Evolutionary conservation across 2,797 vertebrate genomes (phyloP).

Genomic region (Molossus molossus): DNA sequence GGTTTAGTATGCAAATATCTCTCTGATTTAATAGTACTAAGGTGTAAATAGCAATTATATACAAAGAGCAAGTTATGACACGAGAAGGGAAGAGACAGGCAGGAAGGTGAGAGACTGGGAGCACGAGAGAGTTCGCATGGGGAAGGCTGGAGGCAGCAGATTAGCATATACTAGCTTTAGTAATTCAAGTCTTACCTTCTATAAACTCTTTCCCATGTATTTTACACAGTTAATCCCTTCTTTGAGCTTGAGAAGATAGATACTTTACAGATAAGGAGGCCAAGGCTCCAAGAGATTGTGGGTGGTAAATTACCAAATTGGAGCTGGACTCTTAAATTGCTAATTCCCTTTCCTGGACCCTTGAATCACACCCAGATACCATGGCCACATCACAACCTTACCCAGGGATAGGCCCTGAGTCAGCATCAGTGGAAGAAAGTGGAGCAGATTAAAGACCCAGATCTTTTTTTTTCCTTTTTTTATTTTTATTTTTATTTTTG

Average conservation of each 20-base stretch:
- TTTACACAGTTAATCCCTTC: not conserved
- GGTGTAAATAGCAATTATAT: not conserved
- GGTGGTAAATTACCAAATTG: not conserved
- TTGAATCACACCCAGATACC: slow-evolving; percentile 5
- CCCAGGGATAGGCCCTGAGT: not conserved
- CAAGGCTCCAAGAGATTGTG: not conserved
- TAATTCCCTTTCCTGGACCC: not conserved
- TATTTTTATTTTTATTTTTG: no score
- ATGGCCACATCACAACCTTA: not conserved
- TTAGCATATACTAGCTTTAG: not conserved
- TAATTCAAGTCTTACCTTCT: not conserved
- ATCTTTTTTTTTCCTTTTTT: not conserved
- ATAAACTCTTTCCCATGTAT: not conserved
- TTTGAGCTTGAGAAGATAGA: not conserved
- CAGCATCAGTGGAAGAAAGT: not conserved
- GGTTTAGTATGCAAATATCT: slow-evolving; percentile 3
- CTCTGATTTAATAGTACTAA: slow-evolving; percentile 35
- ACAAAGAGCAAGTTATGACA: not conserved
- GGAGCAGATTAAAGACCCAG: not conserved
- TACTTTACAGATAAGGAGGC: not conserved
- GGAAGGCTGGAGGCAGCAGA: not conserved
- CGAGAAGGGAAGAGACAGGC: not conserved
- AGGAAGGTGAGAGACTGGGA: not conserved
- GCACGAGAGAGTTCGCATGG: not conserved
- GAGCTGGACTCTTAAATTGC: not conserved